phyloP scores from a whole-genome alignment of 2,888 invertebrate genomes.

The Halictus ligatus region DNA sequence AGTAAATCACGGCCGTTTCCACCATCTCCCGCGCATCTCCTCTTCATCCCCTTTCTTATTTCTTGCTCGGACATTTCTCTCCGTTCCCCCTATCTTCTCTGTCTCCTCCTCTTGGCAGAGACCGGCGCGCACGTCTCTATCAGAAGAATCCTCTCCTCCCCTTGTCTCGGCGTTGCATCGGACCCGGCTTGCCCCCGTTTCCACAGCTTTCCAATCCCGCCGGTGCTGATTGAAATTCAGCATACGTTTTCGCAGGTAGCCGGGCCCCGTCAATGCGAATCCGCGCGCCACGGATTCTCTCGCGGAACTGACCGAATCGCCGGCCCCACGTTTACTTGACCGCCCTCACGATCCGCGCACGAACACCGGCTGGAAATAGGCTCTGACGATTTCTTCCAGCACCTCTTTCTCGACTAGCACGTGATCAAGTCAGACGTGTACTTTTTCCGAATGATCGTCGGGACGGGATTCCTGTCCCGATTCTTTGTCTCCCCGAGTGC shows the following conservation, averaged over 20 bases:
- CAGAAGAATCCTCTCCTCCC: slow-evolving; percentile 19
- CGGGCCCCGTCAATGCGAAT: slow-evolving; percentile 57
- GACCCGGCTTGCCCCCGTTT: background rate
- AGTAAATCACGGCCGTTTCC: slow-evolving; percentile 65
- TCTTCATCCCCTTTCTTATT: slow-evolving; percentile 2
- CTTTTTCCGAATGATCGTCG: slow-evolving; percentile 35
- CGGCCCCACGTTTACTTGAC: slow-evolving; percentile 11
- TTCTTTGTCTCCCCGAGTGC: background rate
- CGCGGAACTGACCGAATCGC: slow-evolving; percentile 57
- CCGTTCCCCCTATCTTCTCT: background rate
- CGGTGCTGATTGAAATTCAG: slow-evolving; percentile 71
- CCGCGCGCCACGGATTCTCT: slow-evolving; percentile 47
- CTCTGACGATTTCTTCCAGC: slow-evolving; percentile 51
- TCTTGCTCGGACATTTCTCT: slow-evolving; percentile 3
- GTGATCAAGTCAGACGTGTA: slow-evolving; percentile 42
- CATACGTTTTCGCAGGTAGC: slow-evolving; percentile 68
- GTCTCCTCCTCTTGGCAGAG: background rate
- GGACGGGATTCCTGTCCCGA: background rate
- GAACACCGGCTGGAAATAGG: slow-evolving; percentile 59
- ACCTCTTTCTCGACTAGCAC: slow-evolving; percentile 10
- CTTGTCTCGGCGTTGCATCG: slow-evolving; percentile 9
- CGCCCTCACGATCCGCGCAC: slow-evolving; percentile 41
- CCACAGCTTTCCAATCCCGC: background rate
- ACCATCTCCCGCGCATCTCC: slow-evolving; percentile 18
- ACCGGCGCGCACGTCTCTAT: background rate